Base-by-base conservation (phyloP, 2,113 vertebrate genomes). In the Lethenteron camtschaticum region DNA sequence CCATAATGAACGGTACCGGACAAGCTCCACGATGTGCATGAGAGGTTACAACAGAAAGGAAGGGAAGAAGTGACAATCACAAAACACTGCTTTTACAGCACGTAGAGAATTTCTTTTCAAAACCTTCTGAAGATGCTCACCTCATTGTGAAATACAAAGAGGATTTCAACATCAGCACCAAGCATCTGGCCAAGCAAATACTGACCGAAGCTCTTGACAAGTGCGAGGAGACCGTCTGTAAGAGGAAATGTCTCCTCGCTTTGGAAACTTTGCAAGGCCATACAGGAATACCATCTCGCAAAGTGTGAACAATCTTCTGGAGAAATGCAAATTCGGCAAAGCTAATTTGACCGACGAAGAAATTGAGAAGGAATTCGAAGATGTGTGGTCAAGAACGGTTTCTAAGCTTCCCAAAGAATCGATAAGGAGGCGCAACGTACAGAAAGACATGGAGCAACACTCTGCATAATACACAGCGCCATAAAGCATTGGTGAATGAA, bases 331-430 rank as follows among this genome's bases (percentile, higher is more conserved):
- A 68, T 72, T 72, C 55, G 75, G 59, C 2, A 73, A 80, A 11
- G 16, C 18, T 57, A 69, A 77, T 7, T 58, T 79, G 16, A 58
- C 76, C 68, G 77, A 77, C 69, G 10, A 58, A 57, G 73, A 78
- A n/a, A 74, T 83, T 10, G 72, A 81, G 68, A 68, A 75, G 6
- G 79, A 81, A 71, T 84, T 84, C 80, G 79, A 78, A 24, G 74
- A 73, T 8, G 82, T 79, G 69, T 85, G 83, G 82, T 75, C 66
- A 24, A 74, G 76, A 55, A 74, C 72, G 1, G 70, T 82, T 12
- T 80, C 77, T 9, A n/a, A 73, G 70, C 73, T 79, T 74, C 75
- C 69, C 2, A 77, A 11, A 75, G 77, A 57, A 73, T 72, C 13
- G 70, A 74, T 79, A 69, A 74, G 79, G 70, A 76, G 10, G 18